Evolutionary conservation across 1,140 invertebrate species (phyloP).

Genomic region (Cryptotermes secundus): DNA sequence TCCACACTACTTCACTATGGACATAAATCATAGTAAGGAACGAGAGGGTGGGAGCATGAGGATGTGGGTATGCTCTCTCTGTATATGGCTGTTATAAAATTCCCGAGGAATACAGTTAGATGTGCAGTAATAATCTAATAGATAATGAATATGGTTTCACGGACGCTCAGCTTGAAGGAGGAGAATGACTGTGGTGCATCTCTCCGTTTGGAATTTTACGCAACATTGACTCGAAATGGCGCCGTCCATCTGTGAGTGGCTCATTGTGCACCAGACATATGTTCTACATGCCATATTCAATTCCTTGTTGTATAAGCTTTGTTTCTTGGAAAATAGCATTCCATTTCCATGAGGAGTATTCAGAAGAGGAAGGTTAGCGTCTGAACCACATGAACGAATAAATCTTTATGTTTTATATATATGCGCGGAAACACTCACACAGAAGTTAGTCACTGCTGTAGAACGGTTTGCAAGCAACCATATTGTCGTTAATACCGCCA

Average conservation of each 20-base stretch:
- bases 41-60: neutral
- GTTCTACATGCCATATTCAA: neutral
- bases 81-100: neutral
- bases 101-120: neutral
- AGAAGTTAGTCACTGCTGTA: neutral
- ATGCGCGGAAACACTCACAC: neutral
- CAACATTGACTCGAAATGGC: slow-evolving; percentile 7
- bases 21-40: neutral
- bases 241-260: neutral
- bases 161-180: neutral
- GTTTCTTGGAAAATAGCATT: neutral
- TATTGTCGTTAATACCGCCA: neutral
- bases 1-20: neutral
- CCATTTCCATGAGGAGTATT: neutral
- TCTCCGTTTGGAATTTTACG: neutral
- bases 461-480: neutral
- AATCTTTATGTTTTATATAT: neutral
- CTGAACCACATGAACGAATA: neutral
- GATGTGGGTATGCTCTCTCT: neutral
- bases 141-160: neutral
- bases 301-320: neutral
- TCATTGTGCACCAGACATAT: neutral
- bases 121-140: neutral
- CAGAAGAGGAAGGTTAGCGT: neutral
- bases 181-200: neutral